Percentiles rank a stretch among this genome's conserved stretches.
Conservation (phyloP, 23 tunicate genomes). For the Ascidia mentula region DNA sequence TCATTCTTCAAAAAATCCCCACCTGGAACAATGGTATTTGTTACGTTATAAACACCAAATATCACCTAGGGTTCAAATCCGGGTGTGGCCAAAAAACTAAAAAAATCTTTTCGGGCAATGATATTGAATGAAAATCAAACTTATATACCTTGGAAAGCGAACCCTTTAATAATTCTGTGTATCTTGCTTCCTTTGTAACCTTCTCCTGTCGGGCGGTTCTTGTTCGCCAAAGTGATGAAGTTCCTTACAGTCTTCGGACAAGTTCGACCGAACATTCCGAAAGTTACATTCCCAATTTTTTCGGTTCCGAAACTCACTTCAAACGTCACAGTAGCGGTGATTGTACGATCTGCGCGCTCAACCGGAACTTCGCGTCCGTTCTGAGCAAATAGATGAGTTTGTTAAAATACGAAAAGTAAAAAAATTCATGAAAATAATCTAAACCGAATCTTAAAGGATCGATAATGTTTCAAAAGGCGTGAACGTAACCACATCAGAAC, state of each 20-base stretch:
- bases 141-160: constrained; percentile 97
- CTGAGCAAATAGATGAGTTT: constrained; percentile 26
- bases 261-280: constrained; percentile 85
- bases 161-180: constrained; percentile 88
- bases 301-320: constrained; percentile 86
- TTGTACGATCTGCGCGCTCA: constrained; percentile 91
- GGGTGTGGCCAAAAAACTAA: too few relatives aligned
- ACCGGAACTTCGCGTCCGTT: constrained; percentile 77
- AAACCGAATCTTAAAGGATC: too few relatives aligned
- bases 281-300: constrained; percentile 72
- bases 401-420: too few relatives aligned
- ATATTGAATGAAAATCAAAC: too few relatives aligned
- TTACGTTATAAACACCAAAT: background rate
- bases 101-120: too few relatives aligned
- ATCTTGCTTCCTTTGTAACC: constrained; percentile 94
- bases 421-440: too few relatives aligned
- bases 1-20: constrained; percentile 90
- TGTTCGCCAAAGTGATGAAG: constrained; percentile 88
- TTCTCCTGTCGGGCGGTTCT: constrained; percentile 82
- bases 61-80: background rate
- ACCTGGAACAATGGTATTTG: constrained; percentile 34
- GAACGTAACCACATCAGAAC: too few relatives aligned
- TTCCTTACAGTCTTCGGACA: constrained; percentile 94
- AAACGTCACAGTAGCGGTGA: constrained; percentile 82
- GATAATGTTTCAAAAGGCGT: too few relatives aligned